A percentile compares a stretch with the other conserved stretches of the same genome.
These are phyloP conservation scores for Zosterops lateralis DNA, from an alignment of 2,113 vertebrate genomes.

Conservation along the genomic window DNA sequence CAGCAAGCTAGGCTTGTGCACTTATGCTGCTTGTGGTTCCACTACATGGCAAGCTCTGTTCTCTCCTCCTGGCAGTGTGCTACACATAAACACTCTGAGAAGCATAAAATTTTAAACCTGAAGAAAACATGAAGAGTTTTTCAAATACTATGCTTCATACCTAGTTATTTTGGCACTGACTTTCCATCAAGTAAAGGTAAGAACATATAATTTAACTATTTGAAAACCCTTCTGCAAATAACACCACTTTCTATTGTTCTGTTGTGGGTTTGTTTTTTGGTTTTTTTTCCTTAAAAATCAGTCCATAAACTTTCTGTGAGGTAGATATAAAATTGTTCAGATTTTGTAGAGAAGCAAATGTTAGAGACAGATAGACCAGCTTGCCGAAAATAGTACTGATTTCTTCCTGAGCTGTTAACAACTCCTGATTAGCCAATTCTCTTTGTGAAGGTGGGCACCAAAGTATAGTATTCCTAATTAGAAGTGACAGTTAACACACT, in stretches of 20 bases:
- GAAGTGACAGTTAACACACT: background rate
- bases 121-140: background rate
- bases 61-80: background rate
- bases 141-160: background rate
- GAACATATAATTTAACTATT: background rate
- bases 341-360: background rate
- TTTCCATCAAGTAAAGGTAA: background rate
- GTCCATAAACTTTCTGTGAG: background rate
- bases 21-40: background rate
- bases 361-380: background rate
- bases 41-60: background rate
- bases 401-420: conserved; percentile 9
- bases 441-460: background rate
- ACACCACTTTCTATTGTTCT: background rate
- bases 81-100: background rate
- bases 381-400: background rate
- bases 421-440: conserved; percentile 11
- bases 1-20: background rate
- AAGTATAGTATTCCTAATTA: background rate
- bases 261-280: background rate
- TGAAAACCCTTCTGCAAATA: background rate
- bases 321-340: background rate
- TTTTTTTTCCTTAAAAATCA: background rate
- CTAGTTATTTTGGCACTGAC: background rate
- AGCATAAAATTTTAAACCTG: background rate